Conservation (phyloP, 2,113 vertebrate species). For the Mastomys coucha region DNA sequence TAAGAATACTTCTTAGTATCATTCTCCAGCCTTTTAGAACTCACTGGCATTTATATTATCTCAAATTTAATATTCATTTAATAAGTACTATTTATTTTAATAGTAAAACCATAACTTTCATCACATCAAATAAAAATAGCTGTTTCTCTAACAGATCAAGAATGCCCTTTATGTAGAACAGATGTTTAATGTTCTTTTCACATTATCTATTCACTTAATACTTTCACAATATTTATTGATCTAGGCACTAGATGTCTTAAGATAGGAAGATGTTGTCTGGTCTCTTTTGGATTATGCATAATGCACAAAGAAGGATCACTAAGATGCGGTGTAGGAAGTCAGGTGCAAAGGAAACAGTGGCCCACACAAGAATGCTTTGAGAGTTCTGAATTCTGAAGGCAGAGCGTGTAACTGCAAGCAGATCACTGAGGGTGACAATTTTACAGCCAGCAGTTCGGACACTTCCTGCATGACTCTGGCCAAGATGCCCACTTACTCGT, state of each 20-base stretch:
- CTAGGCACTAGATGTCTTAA: not conserved
- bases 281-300: not conserved
- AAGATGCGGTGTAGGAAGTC: not conserved
- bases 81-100: not conserved
- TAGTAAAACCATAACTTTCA: not conserved
- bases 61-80: not conserved
- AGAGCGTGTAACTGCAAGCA: not conserved
- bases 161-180: not conserved
- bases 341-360: not conserved
- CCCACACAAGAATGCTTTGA: not conserved
- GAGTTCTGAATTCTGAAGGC: not conserved
- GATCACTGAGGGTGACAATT: not conserved
- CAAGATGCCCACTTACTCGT: not conserved
- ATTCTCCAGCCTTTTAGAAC: not conserved
- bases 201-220: not conserved
- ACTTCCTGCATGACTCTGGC: not conserved
- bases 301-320: not conserved
- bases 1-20: not conserved
- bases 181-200: not conserved
- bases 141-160: not conserved
- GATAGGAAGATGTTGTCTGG: not conserved
- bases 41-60: not conserved
- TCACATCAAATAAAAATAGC: conserved; percentile 15
- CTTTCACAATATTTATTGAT: conserved; percentile 12
- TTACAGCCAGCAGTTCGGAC: not conserved